Evolutionary conservation across 2,113 vertebrate genomes (phyloP).

Genomic region (Mionectes macconnelli): DNA sequence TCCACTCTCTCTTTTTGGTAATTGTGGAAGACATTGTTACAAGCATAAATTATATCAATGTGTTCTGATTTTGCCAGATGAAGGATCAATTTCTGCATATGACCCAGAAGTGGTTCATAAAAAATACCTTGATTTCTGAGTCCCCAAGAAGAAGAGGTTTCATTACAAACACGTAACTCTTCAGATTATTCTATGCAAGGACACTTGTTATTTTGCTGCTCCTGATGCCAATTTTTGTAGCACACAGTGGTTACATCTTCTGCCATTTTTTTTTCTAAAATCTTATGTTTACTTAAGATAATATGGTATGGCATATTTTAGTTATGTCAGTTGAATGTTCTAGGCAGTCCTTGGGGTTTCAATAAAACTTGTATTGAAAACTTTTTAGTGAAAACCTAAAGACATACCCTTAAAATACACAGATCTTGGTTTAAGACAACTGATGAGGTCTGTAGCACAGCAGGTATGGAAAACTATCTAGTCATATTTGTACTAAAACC

Average conservation of each 20-base stretch:
- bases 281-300: background rate
- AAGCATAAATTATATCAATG: background rate
- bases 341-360: background rate
- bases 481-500: background rate
- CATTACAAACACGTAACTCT: background rate
- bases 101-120: background rate
- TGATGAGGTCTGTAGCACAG: background rate
- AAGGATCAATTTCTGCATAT: background rate
- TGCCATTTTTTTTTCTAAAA: background rate
- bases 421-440: background rate
- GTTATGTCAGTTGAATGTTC: background rate
- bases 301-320: background rate
- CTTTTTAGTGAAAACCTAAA: background rate
- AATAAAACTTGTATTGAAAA: background rate
- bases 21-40: background rate
- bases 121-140: background rate
- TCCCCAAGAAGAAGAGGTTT: background rate
- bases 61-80: background rate
- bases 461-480: background rate
- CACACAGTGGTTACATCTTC: background rate
- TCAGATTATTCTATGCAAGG: background rate
- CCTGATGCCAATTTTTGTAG: background rate
- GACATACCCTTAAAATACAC: background rate
- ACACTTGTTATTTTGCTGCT: background rate
- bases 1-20: background rate